Evolutionary conservation across 2,113 vertebrate genomes (phyloP).

Genomic region (Syngnathus typhle): DNA sequence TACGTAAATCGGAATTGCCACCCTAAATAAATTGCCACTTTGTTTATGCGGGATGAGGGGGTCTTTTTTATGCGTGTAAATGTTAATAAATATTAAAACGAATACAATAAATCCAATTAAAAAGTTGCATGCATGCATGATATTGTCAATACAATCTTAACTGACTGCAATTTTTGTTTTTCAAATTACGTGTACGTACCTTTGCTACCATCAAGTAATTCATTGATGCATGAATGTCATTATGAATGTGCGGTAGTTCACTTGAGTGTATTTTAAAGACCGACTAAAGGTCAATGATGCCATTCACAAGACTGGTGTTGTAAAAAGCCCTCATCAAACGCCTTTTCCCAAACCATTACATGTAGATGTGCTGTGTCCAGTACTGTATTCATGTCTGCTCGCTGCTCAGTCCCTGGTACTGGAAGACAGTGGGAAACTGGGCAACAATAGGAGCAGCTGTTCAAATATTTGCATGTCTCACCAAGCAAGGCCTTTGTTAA

Average conservation of each 20-base stretch:
- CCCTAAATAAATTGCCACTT: too few species aligned
- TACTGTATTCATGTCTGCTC: slow-evolving; percentile 29
- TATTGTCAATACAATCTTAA: background rate
- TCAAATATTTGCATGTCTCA: slow-evolving; percentile 55
- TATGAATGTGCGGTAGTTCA: too few species aligned
- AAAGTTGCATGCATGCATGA: too few species aligned
- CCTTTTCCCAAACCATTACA: background rate
- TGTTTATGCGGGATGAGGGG: too few species aligned
- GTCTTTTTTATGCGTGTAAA: too few species aligned
- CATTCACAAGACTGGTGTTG: slow-evolving; percentile 8
- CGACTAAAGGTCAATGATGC: background rate
- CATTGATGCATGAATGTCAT: background rate
- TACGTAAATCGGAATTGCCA: too few species aligned
- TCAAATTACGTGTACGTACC: background rate
- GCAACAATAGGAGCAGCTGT: slow-evolving; percentile 59
- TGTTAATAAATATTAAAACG: too few species aligned
- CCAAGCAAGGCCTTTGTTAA: slow-evolving; percentile 42
- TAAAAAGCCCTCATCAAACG: background rate
- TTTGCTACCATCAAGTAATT: background rate
- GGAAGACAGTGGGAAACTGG: slow-evolving; percentile 24
- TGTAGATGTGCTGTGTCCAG: slow-evolving; percentile 11
- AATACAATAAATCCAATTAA: too few species aligned
- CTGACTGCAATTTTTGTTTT: too few species aligned
- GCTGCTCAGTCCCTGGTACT: slow-evolving; percentile 15
- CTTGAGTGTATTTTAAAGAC: background rate